phyloP scores from a whole-genome alignment of 2,888 invertebrate genomes.

The Dyspetes luteomarginatus region DNA sequence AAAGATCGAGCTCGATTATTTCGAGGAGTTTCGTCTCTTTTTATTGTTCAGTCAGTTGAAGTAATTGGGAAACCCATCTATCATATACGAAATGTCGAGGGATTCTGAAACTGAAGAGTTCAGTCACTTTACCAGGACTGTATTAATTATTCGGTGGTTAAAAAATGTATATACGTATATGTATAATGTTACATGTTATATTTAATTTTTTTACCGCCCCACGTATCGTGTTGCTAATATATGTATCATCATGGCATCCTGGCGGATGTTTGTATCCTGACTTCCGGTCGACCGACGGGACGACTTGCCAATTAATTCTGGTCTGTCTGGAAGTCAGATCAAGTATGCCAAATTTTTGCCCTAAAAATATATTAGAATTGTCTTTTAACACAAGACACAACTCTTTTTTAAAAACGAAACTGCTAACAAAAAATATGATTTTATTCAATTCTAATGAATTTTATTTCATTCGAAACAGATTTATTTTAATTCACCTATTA shows the following conservation, averaged over 20 bases:
- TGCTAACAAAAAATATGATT: no score
- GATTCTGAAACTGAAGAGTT: constrained; percentile 39
- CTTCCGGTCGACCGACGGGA: constrained; percentile 49
- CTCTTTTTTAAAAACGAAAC: no score
- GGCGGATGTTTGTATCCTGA: constrained; percentile 30
- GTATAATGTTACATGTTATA: background rate
- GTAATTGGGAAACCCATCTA: constrained; percentile 60
- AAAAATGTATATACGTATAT: background rate
- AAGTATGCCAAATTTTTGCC: background rate
- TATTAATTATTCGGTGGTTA: constrained; percentile 6
- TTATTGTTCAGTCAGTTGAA: constrained; percentile 59
- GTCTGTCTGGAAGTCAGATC: constrained; percentile 12
- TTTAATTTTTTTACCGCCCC: background rate
- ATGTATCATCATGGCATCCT: background rate
- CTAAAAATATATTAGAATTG: no score
- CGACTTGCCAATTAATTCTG: constrained; percentile 44
- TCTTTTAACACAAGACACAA: no score
- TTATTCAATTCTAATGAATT: no score
- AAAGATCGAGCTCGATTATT: constrained; percentile 54
- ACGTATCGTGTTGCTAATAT: constrained; percentile 16
- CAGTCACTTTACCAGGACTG: background rate
- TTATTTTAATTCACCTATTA: no score
- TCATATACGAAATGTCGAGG: constrained; percentile 53
- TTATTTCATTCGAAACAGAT: no score
- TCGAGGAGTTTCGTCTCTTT: constrained; percentile 54